Conservation (phyloP, 2,888 invertebrate genomes). For the Drosophila sordidula region DNA sequence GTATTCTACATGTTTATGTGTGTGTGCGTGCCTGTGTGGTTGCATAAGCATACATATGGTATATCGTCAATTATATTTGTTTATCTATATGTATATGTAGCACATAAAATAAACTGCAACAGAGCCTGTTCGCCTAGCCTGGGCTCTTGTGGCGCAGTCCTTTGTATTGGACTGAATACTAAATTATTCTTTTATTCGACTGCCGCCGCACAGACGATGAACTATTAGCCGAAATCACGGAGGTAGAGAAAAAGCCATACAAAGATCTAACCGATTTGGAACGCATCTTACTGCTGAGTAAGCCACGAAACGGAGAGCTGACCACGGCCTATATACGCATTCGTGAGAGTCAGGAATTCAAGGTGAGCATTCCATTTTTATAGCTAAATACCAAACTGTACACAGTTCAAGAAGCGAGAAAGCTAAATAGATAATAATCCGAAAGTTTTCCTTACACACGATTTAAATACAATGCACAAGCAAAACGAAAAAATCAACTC, state of each 20-base stretch:
- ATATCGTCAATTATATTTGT: not conserved
- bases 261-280: conserved; percentile 92
- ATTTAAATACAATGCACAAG: too few relatives aligned
- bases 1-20: conserved; percentile 12
- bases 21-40: conserved; percentile 20
- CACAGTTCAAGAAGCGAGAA: too few relatives aligned
- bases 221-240: conserved; percentile 88
- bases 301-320: conserved; percentile 95
- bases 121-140: conserved; percentile 2
- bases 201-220: conserved; percentile 85
- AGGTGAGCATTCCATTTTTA: conserved; percentile 87
- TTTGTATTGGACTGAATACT: conserved; percentile 9
- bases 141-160: conserved; percentile 15
- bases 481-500: too few relatives aligned
- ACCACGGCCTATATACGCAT: conserved; percentile 94
- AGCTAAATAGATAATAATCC: too few relatives aligned
- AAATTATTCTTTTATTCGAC: conserved; percentile 5
- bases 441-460: too few relatives aligned
- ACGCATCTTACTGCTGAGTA: conserved; percentile 95
- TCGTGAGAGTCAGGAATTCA: conserved; percentile 99
- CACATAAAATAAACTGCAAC: conserved; percentile 34
- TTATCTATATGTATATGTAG: conserved; percentile 2
- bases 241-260: conserved; percentile 88
- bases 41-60: not conserved
- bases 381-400: too few relatives aligned